These are phyloP conservation scores for Nasua narica DNA, from an alignment of 2,797 vertebrate species.

Conservation along the genomic window DNA sequence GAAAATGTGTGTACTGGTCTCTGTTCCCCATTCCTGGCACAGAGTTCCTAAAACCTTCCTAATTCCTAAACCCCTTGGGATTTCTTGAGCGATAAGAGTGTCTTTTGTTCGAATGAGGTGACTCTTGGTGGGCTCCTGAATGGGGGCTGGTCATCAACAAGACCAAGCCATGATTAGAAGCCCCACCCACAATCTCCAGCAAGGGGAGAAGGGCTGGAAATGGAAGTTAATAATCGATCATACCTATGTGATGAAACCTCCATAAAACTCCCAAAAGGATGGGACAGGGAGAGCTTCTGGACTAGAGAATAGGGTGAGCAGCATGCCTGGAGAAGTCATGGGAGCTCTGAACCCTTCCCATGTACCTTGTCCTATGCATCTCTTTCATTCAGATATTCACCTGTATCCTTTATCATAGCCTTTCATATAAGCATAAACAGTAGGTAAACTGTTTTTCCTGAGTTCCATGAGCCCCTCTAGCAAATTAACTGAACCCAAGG, in stretches of 20 bases:
- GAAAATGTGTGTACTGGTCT: background rate
- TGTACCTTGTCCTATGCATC: background rate
- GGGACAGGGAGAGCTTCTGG: background rate
- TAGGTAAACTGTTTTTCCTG: background rate
- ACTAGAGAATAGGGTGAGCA: background rate
- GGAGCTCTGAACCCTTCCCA: background rate
- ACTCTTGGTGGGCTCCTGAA: background rate
- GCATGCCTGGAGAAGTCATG: accelerated
- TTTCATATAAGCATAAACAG: background rate
- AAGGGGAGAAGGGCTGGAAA: background rate
- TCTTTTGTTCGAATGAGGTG: background rate
- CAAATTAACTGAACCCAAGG: background rate
- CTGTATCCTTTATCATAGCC: background rate
- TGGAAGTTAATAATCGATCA: background rate
- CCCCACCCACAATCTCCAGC: background rate
- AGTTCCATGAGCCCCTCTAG: background rate
- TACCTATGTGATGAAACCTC: background rate
- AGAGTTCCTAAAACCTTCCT: background rate
- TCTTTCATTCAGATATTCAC: background rate
- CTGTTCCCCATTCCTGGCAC: background rate
- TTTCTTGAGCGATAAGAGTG: background rate
- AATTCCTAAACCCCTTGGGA: background rate
- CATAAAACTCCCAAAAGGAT: background rate
- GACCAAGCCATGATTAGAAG: background rate
- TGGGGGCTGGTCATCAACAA: background rate